A percentile compares a stretch with the other conserved stretches of the same genome.
These are phyloP conservation scores for Pararge aegeria DNA, from an alignment of 1,140 invertebrate species.

Conservation along the genomic window DNA sequence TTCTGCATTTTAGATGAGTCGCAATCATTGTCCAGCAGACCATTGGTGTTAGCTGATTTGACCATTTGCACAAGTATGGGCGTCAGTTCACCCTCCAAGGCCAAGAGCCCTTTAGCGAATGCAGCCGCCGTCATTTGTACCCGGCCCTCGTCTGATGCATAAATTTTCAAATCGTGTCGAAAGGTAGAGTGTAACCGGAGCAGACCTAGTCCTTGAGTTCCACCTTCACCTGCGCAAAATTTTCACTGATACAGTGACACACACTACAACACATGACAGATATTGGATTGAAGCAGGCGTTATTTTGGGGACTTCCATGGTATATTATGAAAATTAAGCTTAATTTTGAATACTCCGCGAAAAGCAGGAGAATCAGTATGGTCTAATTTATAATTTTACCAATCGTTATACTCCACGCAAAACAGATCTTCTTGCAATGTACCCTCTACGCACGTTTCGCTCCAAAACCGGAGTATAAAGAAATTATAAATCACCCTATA, in stretches of 20 bases:
- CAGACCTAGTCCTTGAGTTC: constrained; percentile 95
- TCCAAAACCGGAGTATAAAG: too few relatives aligned
- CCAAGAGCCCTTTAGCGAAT: constrained; percentile 98
- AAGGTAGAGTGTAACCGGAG: constrained; percentile 98
- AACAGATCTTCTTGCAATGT: too few relatives aligned
- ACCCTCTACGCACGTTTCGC: too few relatives aligned
- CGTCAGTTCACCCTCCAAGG: constrained; percentile 98
- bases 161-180: constrained; percentile 99
- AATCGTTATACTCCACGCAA: too few relatives aligned
- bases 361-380: too few relatives aligned
- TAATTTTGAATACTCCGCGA: too few relatives aligned
- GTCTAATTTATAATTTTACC: too few relatives aligned
- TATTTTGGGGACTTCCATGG: too few relatives aligned
- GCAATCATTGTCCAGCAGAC: constrained; percentile 97
- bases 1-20: constrained; percentile 98
- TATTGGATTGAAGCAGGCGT: too few relatives aligned
- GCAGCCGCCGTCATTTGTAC: constrained; percentile 99
- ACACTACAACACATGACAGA: too few relatives aligned
- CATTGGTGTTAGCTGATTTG: constrained; percentile 99
- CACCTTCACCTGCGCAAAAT: constrained; percentile 87
- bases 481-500: too few relatives aligned
- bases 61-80: constrained; percentile 99
- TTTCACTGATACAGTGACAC: neutral
- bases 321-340: too few relatives aligned
- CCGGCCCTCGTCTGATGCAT: constrained; percentile 98